Evolutionary conservation across 2,113 vertebrate genomes (phyloP).

Genomic region (Microtus montanus): DNA sequence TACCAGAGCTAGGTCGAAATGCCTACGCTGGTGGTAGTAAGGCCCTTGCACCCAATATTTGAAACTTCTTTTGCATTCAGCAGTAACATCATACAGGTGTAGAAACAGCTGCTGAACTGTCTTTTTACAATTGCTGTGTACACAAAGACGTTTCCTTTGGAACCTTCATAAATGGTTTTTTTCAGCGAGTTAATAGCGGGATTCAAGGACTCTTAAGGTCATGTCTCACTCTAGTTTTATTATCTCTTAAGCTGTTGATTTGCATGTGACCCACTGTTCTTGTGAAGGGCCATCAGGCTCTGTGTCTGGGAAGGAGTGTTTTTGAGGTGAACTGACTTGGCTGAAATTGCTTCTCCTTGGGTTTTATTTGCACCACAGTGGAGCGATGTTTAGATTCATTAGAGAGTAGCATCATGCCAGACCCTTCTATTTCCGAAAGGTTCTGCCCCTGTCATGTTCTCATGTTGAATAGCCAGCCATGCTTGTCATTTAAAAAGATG

Average conservation of each 20-base stretch:
- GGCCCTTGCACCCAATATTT: not conserved
- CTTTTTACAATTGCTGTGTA: not conserved
- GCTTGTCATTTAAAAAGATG: not conserved
- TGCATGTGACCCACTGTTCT: not conserved
- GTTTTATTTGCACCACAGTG: slow-evolving; percentile 32
- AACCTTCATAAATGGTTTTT: slow-evolving; percentile 27
- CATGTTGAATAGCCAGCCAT: not conserved
- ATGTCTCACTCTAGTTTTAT: not conserved
- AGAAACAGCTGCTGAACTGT: not conserved
- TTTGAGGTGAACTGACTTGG: not conserved
- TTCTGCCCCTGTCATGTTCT: not conserved
- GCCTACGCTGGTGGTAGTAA: not conserved
- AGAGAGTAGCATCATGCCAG: not conserved
- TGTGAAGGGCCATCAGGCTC: not conserved
- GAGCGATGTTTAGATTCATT: not conserved
- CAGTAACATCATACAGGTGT: not conserved
- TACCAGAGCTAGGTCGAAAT: not conserved
- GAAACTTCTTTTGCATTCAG: not conserved
- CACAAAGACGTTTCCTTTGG: not conserved
- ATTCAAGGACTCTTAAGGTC: not conserved
- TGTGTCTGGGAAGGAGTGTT: not conserved
- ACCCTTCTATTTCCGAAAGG: not conserved
- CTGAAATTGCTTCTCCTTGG: not conserved
- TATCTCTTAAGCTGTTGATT: not conserved
- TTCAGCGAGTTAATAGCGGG: not conserved